These are phyloP conservation scores for Phlogophora meticulosa DNA, from an alignment of 2,888 invertebrate genomes.

Conservation along the genomic window DNA sequence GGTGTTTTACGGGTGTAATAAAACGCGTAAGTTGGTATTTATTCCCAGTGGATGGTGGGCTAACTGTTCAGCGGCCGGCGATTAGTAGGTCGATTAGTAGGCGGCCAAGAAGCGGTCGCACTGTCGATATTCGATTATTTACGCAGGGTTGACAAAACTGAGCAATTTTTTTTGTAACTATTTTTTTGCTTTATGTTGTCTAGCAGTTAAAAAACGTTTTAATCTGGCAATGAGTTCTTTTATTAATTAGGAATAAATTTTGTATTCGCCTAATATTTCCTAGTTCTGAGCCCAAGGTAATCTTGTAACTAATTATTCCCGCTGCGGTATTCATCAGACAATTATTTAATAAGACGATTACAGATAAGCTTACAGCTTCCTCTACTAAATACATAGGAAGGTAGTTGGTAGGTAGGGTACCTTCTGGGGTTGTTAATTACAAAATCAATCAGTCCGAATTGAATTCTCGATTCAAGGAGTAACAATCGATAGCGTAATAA, in stretches of 20 bases:
- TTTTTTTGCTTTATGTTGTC: not conserved
- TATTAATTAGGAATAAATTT: not conserved
- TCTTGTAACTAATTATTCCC: not conserved
- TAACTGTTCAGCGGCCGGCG: slow-evolving; percentile 69
- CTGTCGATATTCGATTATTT: slow-evolving; percentile 79
- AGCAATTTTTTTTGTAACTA: not conserved
- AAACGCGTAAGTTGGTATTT: slow-evolving; percentile 64
- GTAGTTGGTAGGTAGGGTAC: not conserved
- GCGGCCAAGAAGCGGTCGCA: slow-evolving; percentile 78
- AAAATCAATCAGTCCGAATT: slow-evolving; percentile 44
- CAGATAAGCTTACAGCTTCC: not conserved
- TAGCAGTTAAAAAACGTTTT: not conserved
- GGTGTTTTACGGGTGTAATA: slow-evolving; percentile 43
- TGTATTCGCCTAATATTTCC: not conserved
- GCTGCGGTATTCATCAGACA: not conserved
- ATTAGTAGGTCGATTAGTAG: slow-evolving; percentile 88
- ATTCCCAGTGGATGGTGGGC: slow-evolving; percentile 64
- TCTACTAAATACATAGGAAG: not conserved
- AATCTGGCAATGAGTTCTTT: not conserved
- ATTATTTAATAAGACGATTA: slow-evolving; percentile 2
- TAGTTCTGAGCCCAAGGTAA: not conserved
- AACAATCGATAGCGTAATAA: slow-evolving; percentile 76
- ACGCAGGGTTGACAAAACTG: slow-evolving; percentile 74
- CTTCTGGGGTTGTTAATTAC: slow-evolving; percentile 20
- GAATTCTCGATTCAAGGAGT: slow-evolving; percentile 54